A percentile compares a stretch with the other conserved stretches of the same genome.
These are phyloP conservation scores for Celastrina argiolus DNA, from an alignment of 2,888 invertebrate species.

Conservation along the genomic window DNA sequence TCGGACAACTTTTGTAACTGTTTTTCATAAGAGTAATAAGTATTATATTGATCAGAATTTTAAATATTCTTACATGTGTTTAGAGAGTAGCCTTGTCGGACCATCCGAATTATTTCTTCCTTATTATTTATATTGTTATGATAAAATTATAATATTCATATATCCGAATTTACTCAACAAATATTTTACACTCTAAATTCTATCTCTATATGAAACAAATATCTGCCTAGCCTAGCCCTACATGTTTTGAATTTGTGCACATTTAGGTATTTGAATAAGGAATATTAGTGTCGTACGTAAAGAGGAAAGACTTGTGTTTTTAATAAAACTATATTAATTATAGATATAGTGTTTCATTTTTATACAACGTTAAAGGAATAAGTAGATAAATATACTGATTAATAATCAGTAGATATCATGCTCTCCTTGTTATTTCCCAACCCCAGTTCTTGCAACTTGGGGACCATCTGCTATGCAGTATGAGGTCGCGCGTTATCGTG, in stretches of 20 bases:
- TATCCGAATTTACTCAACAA: too few species aligned
- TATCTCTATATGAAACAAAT: background rate
- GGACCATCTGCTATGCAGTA: too few species aligned
- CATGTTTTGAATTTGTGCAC: slow-evolving; percentile 25
- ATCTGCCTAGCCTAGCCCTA: slow-evolving; percentile 8
- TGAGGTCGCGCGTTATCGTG: too few species aligned
- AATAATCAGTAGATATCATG: too few species aligned
- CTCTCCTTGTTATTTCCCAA: too few species aligned
- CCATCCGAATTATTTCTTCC: background rate
- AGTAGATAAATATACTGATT: too few species aligned
- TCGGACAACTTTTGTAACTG: too few species aligned
- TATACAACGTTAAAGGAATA: background rate
- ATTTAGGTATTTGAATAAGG: slow-evolving; percentile 34
- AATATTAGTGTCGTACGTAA: slow-evolving; percentile 43
- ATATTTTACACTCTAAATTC: background rate
- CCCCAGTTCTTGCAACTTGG: too few species aligned
- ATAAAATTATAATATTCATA: too few species aligned
- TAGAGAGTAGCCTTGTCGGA: background rate
- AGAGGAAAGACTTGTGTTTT: slow-evolving; percentile 63
- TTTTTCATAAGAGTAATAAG: too few species aligned
- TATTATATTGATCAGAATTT: too few species aligned
- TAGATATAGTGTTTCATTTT: slow-evolving; percentile 33
- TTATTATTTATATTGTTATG: too few species aligned
- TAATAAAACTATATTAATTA: slow-evolving; percentile 49
- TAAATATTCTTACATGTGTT: background rate